These are phyloP conservation scores for Albula glossodonta DNA, from an alignment of 2,113 vertebrate genomes.

Conservation along the genomic window DNA sequence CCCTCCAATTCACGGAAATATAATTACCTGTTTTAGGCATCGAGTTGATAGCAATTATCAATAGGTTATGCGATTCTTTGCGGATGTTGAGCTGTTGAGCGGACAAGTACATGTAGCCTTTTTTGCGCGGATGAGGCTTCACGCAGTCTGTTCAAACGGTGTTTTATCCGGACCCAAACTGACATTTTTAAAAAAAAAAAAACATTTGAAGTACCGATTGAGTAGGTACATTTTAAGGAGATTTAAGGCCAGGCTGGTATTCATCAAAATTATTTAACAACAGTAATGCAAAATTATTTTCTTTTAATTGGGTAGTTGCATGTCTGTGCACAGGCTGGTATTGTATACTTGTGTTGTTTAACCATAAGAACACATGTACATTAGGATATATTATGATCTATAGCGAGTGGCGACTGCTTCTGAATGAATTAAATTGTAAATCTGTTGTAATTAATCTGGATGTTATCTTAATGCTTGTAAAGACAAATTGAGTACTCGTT, in stretches of 20 bases:
- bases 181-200: not conserved
- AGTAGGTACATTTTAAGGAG: not conserved
- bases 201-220: not conserved
- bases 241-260: not conserved
- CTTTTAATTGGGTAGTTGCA: slow-evolving; percentile 1
- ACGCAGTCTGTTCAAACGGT: not conserved
- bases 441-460: not conserved
- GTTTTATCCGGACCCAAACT: not conserved
- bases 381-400: not conserved
- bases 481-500: not conserved
- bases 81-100: not conserved
- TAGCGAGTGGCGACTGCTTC: not conserved
- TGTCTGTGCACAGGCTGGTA: not conserved
- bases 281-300: not conserved
- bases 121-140: not conserved
- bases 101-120: not conserved
- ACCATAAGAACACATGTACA: not conserved
- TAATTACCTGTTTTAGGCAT: not conserved
- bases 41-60: not conserved
- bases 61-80: not conserved
- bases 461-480: not conserved
- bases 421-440: not conserved
- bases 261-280: not conserved
- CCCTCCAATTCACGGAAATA: not conserved
- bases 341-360: not conserved